Percentiles rank a stretch among this genome's conserved stretches.
Conservation (phyloP, 2,888 invertebrate genomes). For the Orthonychiurus folsomi region DNA sequence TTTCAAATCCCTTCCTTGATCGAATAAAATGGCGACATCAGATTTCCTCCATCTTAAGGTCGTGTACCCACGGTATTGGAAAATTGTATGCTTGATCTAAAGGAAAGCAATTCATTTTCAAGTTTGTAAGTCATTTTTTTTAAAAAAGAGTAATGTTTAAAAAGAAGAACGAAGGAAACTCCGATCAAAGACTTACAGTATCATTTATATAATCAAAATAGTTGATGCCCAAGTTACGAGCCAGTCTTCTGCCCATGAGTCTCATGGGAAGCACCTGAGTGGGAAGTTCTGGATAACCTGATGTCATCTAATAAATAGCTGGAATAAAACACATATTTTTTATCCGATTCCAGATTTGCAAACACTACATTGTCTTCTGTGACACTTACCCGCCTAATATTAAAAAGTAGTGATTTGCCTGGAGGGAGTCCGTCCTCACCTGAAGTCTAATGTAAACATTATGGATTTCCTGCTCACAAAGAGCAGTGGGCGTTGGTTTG, state of each 20-base stretch:
- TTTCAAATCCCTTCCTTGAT: too few relatives aligned
- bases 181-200: constrained; percentile 9
- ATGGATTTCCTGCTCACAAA: constrained; percentile 19
- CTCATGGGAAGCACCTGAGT: constrained; percentile 17
- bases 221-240: constrained; percentile 19
- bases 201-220: constrained; percentile 24
- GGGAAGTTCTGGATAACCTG: constrained; percentile 17
- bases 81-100: constrained; percentile 10
- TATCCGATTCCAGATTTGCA: neutral
- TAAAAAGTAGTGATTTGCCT: constrained; percentile 16
- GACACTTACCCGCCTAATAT: constrained; percentile 19
- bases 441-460: constrained; percentile 25
- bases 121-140: too few relatives aligned
- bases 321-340: neutral
- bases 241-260: constrained; percentile 16
- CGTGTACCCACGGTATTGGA: constrained; percentile 15
- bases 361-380: neutral
- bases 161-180: neutral
- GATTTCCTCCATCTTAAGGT: neutral
- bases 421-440: constrained; percentile 20
- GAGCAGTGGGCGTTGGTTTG: constrained; percentile 11
- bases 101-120: too few relatives aligned
- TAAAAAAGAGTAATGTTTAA: neutral
- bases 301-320: constrained; percentile 22
- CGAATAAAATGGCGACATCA: neutral